Evolutionary conservation across 2,888 invertebrate species (phyloP).

Genomic region (Congeria kusceri): DNA sequence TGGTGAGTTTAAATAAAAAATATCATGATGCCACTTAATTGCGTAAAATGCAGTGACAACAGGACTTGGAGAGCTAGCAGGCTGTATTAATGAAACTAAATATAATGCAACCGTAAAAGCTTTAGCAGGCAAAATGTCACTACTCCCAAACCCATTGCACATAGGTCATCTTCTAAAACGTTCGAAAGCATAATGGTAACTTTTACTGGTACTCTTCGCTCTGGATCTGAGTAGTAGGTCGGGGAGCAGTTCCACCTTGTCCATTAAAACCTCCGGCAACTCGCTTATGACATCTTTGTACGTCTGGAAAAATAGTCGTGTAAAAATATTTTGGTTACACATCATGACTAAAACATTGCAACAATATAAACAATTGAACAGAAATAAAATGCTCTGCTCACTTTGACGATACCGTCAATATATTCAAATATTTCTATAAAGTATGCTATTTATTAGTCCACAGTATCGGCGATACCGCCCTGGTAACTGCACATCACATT

Average conservation of each 20-base stretch:
- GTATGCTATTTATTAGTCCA: no score
- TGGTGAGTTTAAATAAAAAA: constrained; percentile 16
- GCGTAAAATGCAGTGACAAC: constrained; percentile 32
- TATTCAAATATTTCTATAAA: no score
- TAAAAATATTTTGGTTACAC: background rate
- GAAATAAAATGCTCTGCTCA: no score
- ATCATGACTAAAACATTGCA: no score
- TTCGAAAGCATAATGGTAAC: constrained; percentile 15
- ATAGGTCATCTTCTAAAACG: constrained; percentile 17
- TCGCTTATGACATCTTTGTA: constrained; percentile 16
- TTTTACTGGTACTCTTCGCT: constrained; percentile 8
- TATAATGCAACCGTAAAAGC: constrained; percentile 33
- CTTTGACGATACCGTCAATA: no score
- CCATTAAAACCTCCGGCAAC: constrained; percentile 23
- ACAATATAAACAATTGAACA: no score
- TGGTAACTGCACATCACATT: no score
- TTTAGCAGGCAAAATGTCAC: constrained; percentile 6
- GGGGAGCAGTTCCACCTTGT: constrained; percentile 35
- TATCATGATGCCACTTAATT: constrained; percentile 30
- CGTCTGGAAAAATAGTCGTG: constrained; percentile 17
- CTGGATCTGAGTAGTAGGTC: constrained; percentile 16
- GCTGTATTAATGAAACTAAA: constrained; percentile 35
- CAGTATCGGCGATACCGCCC: no score
- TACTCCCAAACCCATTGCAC: constrained; percentile 17
- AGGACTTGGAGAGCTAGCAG: constrained; percentile 14